Evolutionary conservation across 2,113 vertebrate genomes (phyloP), one percentile per base, ranked within the genome.

Genomic region (Canis aureus): DNA sequence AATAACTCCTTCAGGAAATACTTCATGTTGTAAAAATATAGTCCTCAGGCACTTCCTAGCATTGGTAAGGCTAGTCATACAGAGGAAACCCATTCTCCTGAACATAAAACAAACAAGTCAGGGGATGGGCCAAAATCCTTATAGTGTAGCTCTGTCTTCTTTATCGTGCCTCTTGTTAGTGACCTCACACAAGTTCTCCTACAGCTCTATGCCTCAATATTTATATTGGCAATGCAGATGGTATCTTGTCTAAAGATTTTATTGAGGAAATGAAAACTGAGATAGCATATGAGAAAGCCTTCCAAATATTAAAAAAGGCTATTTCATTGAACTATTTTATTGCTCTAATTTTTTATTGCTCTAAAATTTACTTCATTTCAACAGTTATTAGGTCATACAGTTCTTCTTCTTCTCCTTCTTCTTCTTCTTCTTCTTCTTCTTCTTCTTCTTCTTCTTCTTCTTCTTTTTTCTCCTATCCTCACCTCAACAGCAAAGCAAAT

Each of bases 181-280:
- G 7, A 60, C 76, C 49, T 66, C 27, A 53, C 11, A 9, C 16
- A 13, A 2, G 4, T 87, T 29, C 10, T 64, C 55, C 29, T 69
- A 55, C 11, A 67, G 38, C 55, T 43, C 66, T 17, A 7, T 15
- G 19, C 9, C 59, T 76, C 76, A 22, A 6, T 12, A 88, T 57
- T 73, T 20, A 51, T 66, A 20, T 59, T 92, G n/a, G 32, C 62
- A 55, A 32, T 55, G 62, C 2, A 86, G 3, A 55, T 3, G 19
- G 9, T 35, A 59, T 79, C 81, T 84, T 94, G 59, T 95, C 95
- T 81, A 91, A 92, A 85, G 88, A 92, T 83, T 89, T 91, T 89
- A 81, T 22, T 64, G 67, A 82, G 25, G 12, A 35, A 67, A 90
- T 78, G 74, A 71, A 92, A 86, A 82, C 3, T 53, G 73, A 67